Percentiles rank a stretch among this genome's conserved stretches.
Evolutionary conservation across 1,140 invertebrate species (phyloP).

Genomic region (Drusus annulatus): DNA sequence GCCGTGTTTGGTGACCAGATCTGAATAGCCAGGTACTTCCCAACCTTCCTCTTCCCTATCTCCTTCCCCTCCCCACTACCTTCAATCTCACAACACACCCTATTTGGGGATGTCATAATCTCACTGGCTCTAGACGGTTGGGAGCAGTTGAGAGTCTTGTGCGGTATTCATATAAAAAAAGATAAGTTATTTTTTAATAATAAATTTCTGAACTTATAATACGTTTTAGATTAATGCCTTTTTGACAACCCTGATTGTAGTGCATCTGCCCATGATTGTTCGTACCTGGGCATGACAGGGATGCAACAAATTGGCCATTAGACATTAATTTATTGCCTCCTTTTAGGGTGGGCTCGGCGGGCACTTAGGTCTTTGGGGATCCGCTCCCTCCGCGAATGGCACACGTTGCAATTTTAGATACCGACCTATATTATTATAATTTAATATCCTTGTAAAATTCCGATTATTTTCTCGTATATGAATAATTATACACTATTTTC

Average conservation of each 20-base stretch:
- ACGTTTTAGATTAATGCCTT: too few relatives aligned
- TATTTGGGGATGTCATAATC: too few relatives aligned
- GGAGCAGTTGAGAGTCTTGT: too few relatives aligned
- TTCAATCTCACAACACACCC: too few relatives aligned
- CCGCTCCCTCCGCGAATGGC: not conserved
- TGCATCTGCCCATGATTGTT: conserved; percentile 31
- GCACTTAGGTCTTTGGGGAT: not conserved
- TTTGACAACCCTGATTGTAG: conserved; percentile 30
- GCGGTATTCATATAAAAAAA: too few relatives aligned
- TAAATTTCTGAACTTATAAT: too few relatives aligned
- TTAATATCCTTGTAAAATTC: not conserved
- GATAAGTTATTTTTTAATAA: too few relatives aligned
- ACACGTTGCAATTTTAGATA: conserved; percentile 11
- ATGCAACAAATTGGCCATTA: conserved; percentile 49
- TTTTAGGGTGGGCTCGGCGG: conserved; percentile 25
- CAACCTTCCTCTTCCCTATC: too few relatives aligned
- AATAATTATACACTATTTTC: not conserved
- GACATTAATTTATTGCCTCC: conserved; percentile 39
- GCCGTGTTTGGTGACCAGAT: too few relatives aligned
- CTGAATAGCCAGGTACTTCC: too few relatives aligned
- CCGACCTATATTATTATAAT: conserved; percentile 10
- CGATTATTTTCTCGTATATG: not conserved
- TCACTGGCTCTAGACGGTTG: too few relatives aligned
- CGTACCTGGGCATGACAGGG: conserved; percentile 11
- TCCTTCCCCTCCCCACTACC: too few relatives aligned